Evolutionary conservation across 2,113 vertebrate species (phyloP), one percentile per base, ranked within the genome.

Genomic region (Chaetodon trifascialis): DNA sequence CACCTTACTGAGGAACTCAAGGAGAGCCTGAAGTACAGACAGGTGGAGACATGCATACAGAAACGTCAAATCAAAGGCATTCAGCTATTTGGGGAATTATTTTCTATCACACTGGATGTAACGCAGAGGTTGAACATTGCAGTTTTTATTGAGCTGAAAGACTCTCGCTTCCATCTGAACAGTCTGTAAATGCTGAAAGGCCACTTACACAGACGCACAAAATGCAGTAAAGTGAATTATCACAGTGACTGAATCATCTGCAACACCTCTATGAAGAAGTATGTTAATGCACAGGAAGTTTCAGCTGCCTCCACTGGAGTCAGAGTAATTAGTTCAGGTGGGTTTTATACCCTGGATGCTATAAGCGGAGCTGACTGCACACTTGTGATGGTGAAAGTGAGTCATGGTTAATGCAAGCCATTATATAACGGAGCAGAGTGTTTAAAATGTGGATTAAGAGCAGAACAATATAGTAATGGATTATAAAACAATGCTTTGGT

Each of bases 1-100:
- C 88, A 98, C 97, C 88, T 97, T 96, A 77, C 92, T 95, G 75
- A 99, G 96, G 85, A 98, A 97, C 87, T 97, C 97, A 19, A 98
- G 94, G 8, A 99, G 94, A 0, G 93, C 96, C 97, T 98, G 87
- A 15, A 59, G 68, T n/a, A 69, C n/a, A 76, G 51, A 65, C 8
- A 17, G 7, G 72, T 16, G 54, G 7, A 73, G 19, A 74, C 23
- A 46, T 3, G 36, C 2, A 40, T 11, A 17, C 9, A 34, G 60
- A 51, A 8, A 14, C 0, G 9, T 67, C 7, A 79, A 64, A 23
- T n/a, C 23, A 55, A 75, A 79, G 15, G n/a, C n/a, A 16, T 30
- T 19, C 11, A 17, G 55, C 2, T 5, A 12, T 42, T 80, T 66
- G 9, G 25, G 60, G n/a, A 36, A 46, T 67, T 4, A 0, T 42